phyloP scores from a whole-genome alignment of 1,140 invertebrate genomes.

The Drosophila ambigua region DNA sequence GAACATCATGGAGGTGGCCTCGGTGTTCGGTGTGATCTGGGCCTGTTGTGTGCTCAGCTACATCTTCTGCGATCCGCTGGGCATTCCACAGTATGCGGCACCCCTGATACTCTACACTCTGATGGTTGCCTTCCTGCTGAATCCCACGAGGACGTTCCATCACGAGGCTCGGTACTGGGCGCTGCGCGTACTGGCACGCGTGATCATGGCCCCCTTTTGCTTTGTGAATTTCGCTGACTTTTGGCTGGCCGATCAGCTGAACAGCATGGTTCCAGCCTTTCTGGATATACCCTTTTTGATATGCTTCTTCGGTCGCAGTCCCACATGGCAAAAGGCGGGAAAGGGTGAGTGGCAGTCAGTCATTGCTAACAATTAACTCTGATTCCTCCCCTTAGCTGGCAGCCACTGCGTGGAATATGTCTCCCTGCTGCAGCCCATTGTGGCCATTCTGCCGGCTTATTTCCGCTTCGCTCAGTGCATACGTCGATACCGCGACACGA shows the following conservation, averaged over 20 bases:
- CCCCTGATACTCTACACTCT: constrained; percentile 89
- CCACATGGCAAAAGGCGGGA: constrained; percentile 87
- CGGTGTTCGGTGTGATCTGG: constrained; percentile 94
- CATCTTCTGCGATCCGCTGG: constrained; percentile 89
- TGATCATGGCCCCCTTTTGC: constrained; percentile 96
- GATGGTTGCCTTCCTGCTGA: constrained; percentile 90
- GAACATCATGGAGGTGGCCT: constrained; percentile 94
- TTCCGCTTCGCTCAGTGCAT: constrained; percentile 99
- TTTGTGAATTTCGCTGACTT: constrained; percentile 99
- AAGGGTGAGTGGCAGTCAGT: constrained; percentile 84
- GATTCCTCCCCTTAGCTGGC: constrained; percentile 83
- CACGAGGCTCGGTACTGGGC: constrained; percentile 90
- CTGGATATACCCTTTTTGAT: constrained; percentile 97
- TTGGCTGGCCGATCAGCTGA: constrained; percentile 99
- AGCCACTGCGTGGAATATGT: constrained; percentile 87
- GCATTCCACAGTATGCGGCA: constrained; percentile 91
- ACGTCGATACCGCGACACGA: constrained; percentile 94
- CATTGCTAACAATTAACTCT: constrained; percentile 19
- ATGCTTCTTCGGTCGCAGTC: constrained; percentile 91
- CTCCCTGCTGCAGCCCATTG: constrained; percentile 89
- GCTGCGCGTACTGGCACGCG: constrained; percentile 86
- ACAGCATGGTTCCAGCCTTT: constrained; percentile 95
- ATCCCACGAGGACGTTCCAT: constrained; percentile 91
- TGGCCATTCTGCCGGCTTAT: constrained; percentile 97
- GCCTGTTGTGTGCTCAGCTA: constrained; percentile 88